Conservation (phyloP, 2,113 vertebrate genomes). For the Thryonomys swinderianus region DNA sequence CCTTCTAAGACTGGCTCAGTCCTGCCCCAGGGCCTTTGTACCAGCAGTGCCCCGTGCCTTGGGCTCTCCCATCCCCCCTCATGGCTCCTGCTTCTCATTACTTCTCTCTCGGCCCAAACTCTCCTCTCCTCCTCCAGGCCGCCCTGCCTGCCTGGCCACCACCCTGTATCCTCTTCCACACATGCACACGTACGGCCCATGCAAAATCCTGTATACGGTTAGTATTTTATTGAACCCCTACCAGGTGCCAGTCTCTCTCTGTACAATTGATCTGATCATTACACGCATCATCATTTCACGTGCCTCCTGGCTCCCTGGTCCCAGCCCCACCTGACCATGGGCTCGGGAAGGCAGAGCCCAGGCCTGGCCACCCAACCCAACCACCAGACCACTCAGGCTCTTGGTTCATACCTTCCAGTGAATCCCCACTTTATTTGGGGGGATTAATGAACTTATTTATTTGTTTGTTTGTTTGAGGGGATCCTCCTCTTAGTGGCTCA, state of each 20-base stretch:
- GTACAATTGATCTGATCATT: neutral
- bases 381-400: neutral
- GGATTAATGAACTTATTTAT: no score
- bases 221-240: neutral
- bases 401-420: neutral
- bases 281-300: neutral
- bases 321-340: neutral
- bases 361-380: neutral
- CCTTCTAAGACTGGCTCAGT: no score
- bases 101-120: neutral
- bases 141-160: neutral
- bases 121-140: neutral
- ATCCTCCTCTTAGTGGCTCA: no score
- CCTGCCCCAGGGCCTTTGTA: neutral
- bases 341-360: neutral
- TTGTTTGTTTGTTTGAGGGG: no score
- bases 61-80: neutral
- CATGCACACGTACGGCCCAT: no score
- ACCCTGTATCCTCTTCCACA: neutral
- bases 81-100: neutral
- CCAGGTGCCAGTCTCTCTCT: neutral
- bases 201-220: neutral
- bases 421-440: neutral
- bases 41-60: neutral
- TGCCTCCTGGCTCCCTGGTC: accelerated